These are phyloP conservation scores for Patella pellucida DNA, from an alignment of 2,888 invertebrate species.

Conservation along the genomic window DNA sequence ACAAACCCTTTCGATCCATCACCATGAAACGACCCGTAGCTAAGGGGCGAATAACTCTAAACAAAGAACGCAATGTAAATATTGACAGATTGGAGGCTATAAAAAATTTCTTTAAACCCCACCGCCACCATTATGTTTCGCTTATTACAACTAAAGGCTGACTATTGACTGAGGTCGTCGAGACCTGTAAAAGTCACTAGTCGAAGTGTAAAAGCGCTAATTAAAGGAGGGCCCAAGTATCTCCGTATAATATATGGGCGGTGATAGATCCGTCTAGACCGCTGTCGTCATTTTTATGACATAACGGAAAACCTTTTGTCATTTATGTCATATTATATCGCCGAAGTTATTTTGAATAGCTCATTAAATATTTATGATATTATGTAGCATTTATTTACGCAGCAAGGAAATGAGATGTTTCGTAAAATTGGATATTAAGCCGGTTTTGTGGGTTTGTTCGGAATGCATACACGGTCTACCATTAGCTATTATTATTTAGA, in stretches of 20 bases:
- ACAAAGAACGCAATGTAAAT: not conserved
- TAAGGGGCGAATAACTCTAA: constrained; percentile 8
- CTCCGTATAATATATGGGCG: not conserved
- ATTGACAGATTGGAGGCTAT: not conserved
- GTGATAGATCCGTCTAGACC: constrained; percentile 3
- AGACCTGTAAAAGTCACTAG: not conserved
- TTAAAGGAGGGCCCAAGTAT: not conserved
- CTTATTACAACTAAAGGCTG: not conserved
- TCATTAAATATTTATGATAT: too few species aligned
- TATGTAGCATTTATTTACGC: too few species aligned
- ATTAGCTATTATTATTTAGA: too few species aligned
- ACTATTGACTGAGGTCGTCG: not conserved
- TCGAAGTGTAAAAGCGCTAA: not conserved
- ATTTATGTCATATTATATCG: too few species aligned
- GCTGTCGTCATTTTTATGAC: not conserved
- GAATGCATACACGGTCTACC: not conserved
- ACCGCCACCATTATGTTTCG: not conserved
- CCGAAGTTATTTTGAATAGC: too few species aligned
- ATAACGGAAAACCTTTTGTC: not conserved
- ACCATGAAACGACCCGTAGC: not conserved
- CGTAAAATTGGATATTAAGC: too few species aligned
- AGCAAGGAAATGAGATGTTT: too few species aligned
- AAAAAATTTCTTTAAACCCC: not conserved
- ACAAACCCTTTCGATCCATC: too few species aligned
- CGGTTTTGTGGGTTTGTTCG: too few species aligned